These are phyloP conservation scores for Anorthoa munda DNA, from an alignment of 2,888 invertebrate genomes.

Conservation along the genomic window DNA sequence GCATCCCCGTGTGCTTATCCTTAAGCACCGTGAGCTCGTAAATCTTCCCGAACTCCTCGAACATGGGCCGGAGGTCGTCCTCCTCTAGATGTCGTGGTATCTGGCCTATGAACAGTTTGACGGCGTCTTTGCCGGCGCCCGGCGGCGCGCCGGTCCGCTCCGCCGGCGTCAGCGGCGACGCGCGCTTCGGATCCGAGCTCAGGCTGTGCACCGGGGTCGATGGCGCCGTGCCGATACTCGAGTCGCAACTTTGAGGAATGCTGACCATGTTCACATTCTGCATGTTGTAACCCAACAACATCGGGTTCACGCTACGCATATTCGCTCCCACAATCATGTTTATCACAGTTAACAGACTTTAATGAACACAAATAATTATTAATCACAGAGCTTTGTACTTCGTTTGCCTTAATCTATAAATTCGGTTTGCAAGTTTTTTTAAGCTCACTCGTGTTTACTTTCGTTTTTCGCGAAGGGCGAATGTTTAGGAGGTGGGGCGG, in stretches of 20 bases:
- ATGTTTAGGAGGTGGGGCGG: constrained; percentile 74
- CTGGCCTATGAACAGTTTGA: constrained; percentile 98
- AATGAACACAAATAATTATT: constrained; percentile 79
- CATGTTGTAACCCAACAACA: constrained; percentile 83
- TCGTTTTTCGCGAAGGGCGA: constrained; percentile 77
- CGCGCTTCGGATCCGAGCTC: constrained; percentile 73
- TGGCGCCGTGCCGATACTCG: constrained; percentile 81
- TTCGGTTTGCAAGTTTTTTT: constrained; percentile 87
- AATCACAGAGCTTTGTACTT: constrained; percentile 89
- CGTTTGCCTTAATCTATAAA: constrained; percentile 86
- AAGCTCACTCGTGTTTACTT: constrained; percentile 86
- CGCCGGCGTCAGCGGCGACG: constrained; percentile 83
- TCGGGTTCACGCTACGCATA: constrained; percentile 82
- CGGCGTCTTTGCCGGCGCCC: constrained; percentile 90
- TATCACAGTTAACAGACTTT: constrained; percentile 79
- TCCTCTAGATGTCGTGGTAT: constrained; percentile 97
- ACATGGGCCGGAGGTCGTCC: constrained; percentile 96
- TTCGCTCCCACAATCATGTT: constrained; percentile 86
- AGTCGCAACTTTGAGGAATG: constrained; percentile 66
- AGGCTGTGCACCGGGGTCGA: constrained; percentile 85
- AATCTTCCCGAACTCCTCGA: constrained; percentile 98
- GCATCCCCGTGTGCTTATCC: constrained; percentile 98
- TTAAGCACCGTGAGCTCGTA: constrained; percentile 98
- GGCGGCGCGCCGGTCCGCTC: constrained; percentile 87
- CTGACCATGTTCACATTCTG: constrained; percentile 73